Evolutionary conservation across 2,888 invertebrate species (phyloP), one percentile per base, ranked within the genome.

Genomic region (Apomyelois bistriatella): DNA sequence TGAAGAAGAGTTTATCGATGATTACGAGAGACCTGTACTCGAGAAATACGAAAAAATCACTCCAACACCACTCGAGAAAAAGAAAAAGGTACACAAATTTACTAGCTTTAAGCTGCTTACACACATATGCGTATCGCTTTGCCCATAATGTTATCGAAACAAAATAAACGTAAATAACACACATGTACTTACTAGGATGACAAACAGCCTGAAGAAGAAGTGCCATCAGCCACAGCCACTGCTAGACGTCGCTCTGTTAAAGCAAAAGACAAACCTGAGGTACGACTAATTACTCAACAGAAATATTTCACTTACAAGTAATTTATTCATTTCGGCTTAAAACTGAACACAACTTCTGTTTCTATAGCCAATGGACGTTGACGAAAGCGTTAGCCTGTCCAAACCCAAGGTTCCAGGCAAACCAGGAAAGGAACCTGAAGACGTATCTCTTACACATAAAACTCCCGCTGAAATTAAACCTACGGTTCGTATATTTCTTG

Each of bases 21-120:
- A 95, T 85, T 95, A 95, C 76, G 95, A 95, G 68, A 92, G 95
- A 62, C 93, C 95, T 0, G 93, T 93, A 53, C 90, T 95, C 56
- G 95, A 95, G 74, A 94, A 93, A 83, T 94, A 93, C 69, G 93
- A 94, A 75, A 93, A 92, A 78, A 79, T 90, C 47, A 77, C 90
- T 65, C 90, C 90, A 37, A 91, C 90, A 68, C 90, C 90, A 32
- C 66, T 70, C 58, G 87, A 87, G 71, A 90, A 87, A 85, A 89
- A 85, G 82, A 88, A 88, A 68, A 90, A 90, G 90, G 90, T 90
- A 90, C 73, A 79, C 72, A 62, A 46, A 56, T 46, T 57, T 53
- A 55, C 55, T 52, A 52, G 38, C 51, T 15, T 41, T 28, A 30
- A 47, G 42, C 54, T 53, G 52, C 52, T 55, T 42, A 54, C 37